Evolutionary conservation across 2,888 invertebrate species (phyloP).

Genomic region (Epirrhoe tristata): DNA sequence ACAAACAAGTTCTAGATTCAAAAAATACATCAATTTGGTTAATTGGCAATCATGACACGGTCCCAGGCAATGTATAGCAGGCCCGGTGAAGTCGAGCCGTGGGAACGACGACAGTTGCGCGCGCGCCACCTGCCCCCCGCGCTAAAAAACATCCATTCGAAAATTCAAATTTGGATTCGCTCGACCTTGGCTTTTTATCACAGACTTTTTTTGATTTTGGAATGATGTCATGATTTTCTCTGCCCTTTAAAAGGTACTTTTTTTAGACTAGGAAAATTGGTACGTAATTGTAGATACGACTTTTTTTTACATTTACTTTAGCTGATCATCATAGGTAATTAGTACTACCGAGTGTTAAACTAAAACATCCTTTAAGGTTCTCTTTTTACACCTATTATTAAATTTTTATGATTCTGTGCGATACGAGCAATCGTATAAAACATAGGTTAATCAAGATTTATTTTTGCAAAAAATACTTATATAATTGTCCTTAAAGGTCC

Average conservation of each 20-base stretch:
- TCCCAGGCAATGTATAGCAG: constrained; percentile 55
- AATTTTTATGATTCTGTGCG: no score
- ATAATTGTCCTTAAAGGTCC: no score
- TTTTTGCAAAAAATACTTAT: no score
- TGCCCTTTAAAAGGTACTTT: not conserved
- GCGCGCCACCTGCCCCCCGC: constrained; percentile 74
- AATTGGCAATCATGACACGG: constrained; percentile 80
- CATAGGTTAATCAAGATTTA: no score
- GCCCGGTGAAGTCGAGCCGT: constrained; percentile 77
- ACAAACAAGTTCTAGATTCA: constrained; percentile 28
- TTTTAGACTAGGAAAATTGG: not conserved
- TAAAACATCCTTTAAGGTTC: no score
- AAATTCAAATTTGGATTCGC: constrained; percentile 77
- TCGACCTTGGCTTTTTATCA: constrained; percentile 69
- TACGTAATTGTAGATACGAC: not conserved
- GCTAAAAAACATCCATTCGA: constrained; percentile 75
- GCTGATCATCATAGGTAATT: no score
- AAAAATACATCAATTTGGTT: constrained; percentile 61
- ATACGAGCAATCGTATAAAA: no score
- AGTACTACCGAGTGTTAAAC: no score
- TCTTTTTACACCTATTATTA: no score
- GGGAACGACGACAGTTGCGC: constrained; percentile 82
- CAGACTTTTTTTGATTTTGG: constrained; percentile 40
- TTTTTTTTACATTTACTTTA: no score
- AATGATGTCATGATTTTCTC: constrained; percentile 38